Evolutionary conservation across 2,888 invertebrate species (phyloP).

Genomic region (Drosophila acutilabella): DNA sequence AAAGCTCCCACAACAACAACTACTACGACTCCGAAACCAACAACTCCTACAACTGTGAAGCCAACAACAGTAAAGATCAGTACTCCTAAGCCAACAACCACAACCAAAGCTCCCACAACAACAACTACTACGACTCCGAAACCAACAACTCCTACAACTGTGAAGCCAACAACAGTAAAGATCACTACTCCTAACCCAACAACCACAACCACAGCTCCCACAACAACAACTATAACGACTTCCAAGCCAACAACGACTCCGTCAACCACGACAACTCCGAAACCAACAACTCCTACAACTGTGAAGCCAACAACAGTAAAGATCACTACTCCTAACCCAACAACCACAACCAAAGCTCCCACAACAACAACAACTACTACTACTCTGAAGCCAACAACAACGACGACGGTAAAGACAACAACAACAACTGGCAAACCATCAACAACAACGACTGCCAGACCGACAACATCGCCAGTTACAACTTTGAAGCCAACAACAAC

Average conservation of each 20-base stretch:
- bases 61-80: no score
- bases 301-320: background rate
- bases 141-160: background rate
- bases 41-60: conserved; percentile 1
- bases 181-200: background rate
- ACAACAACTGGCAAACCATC: background rate
- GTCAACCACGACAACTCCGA: background rate
- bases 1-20: background rate
- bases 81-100: background rate
- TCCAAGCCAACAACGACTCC: background rate
- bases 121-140: no score
- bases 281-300: no score
- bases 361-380: background rate
- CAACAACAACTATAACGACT: background rate
- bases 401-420: background rate
- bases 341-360: background rate
- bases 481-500: conserved; percentile 30
- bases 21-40: background rate
- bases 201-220: background rate
- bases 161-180: background rate
- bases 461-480: conserved; percentile 17
- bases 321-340: background rate
- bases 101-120: conserved; percentile 4
- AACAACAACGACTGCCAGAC: conserved; percentile 5
- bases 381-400: background rate